Evolutionary conservation across 2,797 vertebrate species (phyloP).

Genomic region (Tadarida brasiliensis): DNA sequence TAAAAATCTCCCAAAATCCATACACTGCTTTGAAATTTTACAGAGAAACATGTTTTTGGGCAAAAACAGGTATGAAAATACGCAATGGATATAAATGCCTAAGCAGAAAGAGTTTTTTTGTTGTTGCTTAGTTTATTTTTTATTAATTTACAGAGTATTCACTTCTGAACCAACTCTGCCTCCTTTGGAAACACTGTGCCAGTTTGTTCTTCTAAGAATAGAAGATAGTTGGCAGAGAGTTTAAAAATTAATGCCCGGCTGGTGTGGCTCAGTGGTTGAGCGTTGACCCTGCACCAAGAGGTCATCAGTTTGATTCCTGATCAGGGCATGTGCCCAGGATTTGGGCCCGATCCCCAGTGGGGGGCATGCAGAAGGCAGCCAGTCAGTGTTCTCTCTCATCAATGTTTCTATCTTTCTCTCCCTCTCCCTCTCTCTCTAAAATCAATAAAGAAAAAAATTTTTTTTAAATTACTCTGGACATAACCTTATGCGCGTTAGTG

Average conservation of each 20-base stretch:
- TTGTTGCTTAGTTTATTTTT: not conserved
- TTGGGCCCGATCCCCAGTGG: too few relatives aligned
- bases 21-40: constrained; percentile 6
- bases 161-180: not conserved
- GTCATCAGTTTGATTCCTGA: too few relatives aligned
- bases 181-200: not conserved
- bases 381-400: too few relatives aligned
- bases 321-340: too few relatives aligned
- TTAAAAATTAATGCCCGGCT: too few relatives aligned
- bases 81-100: not conserved
- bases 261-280: too few relatives aligned
- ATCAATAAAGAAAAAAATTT: not conserved
- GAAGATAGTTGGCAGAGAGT: too few relatives aligned
- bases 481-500: not conserved
- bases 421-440: too few relatives aligned
- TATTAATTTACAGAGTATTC: constrained; percentile 44
- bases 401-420: too few relatives aligned
- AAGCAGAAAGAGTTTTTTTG: not conserved
- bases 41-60: not conserved
- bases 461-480: constrained; percentile 20
- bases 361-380: too few relatives aligned
- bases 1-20: constrained; percentile 36
- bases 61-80: not conserved
- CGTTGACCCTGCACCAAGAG: too few relatives aligned
- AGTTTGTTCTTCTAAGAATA: not conserved